Conservation (phyloP, 2,888 invertebrate genomes). For the Adineta ricciae region DNA sequence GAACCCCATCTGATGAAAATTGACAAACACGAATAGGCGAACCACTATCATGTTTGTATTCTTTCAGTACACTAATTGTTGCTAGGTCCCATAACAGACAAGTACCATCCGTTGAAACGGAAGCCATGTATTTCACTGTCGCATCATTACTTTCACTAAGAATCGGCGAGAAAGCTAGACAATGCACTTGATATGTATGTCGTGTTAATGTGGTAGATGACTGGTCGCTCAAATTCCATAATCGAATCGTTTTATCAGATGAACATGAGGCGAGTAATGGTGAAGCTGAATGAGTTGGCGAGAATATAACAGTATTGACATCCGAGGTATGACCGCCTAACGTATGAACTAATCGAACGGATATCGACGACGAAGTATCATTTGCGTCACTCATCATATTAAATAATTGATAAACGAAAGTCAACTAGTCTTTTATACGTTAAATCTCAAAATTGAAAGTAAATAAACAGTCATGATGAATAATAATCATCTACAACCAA, state of each 20-base stretch:
- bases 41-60: not conserved
- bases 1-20: not conserved
- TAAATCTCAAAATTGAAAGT: not conserved
- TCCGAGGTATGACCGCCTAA: not conserved
- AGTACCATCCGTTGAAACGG: not conserved
- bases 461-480: not conserved
- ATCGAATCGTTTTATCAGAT: constrained; percentile 23
- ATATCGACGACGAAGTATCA: not conserved
- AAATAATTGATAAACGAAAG: not conserved
- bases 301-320: not conserved
- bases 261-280: constrained; percentile 22
- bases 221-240: constrained; percentile 19
- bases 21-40: constrained; percentile 13
- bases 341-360: not conserved
- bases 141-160: not conserved
- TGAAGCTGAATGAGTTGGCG: not conserved
- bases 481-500: not conserved
- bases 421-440: not conserved
- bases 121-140: not conserved
- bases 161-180: constrained; percentile 10
- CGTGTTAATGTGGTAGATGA: not conserved
- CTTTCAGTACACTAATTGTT: not conserved
- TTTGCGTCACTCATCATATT: not conserved
- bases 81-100: constrained; percentile 2
- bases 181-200: constrained; percentile 13